Evolutionary conservation across 2,113 vertebrate genomes (phyloP), one percentile per base, ranked within the genome.

Genomic region (Spilogale gracilis): DNA sequence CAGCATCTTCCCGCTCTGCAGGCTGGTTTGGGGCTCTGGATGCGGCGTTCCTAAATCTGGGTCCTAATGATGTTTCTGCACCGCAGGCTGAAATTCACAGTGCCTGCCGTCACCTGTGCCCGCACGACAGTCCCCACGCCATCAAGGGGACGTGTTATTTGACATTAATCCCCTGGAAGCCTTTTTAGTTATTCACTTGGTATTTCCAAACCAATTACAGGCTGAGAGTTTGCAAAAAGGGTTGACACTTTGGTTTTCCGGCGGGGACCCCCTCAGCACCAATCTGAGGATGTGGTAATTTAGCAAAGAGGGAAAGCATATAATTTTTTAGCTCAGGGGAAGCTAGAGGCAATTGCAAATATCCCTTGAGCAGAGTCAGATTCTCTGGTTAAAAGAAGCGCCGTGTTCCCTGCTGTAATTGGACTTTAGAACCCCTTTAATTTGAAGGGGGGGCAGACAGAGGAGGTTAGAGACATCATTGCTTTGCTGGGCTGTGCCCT

Each of bases 151-250:
- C 69, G 14, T 30, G 3, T 54, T 69, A 94, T n/a, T 96, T 95
- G 86, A 92, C 94, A 94, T 87, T 87, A 97, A 97, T 98, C 76
- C 0, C 95, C 98, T 78, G 0, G 82, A 97, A 98, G 95, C 96
- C 98, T 97, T 98, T 98, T 98, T 98, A 98, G 98, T 96, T 97
- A 89, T 98, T 98, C 97, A 92, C 89, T 98, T 90, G 27, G 91
- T 97, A 97, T 98, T 98, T 98, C 98, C 96, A 98, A 98, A 98
- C 97, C 98, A 98, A 98, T 99, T 98, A 98, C 86, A 83, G 96
- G 96, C 98, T 98, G 97, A 73, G 85, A 90, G 93, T 98, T 98
- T 98, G 98, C 98, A 98, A 98, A 98, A 98, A 88, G 92, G 96
- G 43, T 91, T 98, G 98, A 98, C 98, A 90, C 96, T 88, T 88